Conservation (phyloP, 2,888 invertebrate genomes). For the Stenodera caucasica region DNA sequence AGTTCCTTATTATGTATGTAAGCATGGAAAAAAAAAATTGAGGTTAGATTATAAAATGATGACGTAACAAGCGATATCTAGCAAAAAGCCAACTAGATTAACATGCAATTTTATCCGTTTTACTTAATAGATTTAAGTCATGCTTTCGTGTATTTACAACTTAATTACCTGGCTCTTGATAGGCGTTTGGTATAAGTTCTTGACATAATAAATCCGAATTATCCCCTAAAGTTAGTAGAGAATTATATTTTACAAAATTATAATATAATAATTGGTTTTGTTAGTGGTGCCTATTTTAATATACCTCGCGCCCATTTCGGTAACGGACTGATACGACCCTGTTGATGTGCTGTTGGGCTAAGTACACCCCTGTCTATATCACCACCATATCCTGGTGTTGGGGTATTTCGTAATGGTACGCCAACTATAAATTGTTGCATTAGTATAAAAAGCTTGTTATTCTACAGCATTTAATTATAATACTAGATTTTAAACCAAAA, state of each 20-base stretch:
- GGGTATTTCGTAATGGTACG: conserved; percentile 59
- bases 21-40: conserved; percentile 42
- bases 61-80: conserved; percentile 15
- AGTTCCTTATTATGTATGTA: conserved; percentile 51
- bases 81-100: conserved; percentile 17
- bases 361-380: conserved; percentile 42
- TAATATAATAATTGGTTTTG: no score
- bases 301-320: conserved; percentile 65
- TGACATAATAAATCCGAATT: conserved; percentile 62
- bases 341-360: no score
- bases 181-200: conserved; percentile 57
- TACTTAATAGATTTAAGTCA: conserved; percentile 10
- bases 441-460: conserved; percentile 34
- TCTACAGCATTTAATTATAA: conserved; percentile 26
- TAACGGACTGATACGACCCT: conserved; percentile 59
- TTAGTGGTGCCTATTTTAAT: no score
- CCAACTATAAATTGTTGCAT: conserved; percentile 56
- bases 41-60: no score
- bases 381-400: conserved; percentile 54
- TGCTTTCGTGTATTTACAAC: not conserved
- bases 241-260: no score
- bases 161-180: conserved; percentile 46
- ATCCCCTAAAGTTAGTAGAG: no score
- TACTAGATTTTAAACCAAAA: conserved; percentile 7
- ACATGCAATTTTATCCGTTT: conserved; percentile 7